Percentiles rank a stretch among this genome's conserved stretches.
Conservation (phyloP, 37 sponge, comb jelly and placozoan species). For the Halichondria panicea region DNA sequence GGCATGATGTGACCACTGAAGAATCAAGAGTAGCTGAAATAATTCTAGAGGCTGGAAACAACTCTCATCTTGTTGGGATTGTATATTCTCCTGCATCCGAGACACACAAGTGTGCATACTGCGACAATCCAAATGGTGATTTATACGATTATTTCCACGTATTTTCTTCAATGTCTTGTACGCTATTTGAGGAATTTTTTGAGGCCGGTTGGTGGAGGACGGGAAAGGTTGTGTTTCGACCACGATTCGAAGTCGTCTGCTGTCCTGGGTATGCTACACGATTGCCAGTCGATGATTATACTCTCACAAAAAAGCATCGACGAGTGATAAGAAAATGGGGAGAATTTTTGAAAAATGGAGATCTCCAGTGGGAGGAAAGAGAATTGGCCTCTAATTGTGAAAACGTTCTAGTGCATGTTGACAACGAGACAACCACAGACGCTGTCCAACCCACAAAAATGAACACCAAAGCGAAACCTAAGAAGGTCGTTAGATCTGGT, state of each 20-base stretch:
- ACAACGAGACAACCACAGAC: not conserved
- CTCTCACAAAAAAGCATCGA: slow-evolving; percentile 40
- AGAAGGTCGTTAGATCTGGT: slow-evolving; percentile 8
- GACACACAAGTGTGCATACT: slow-evolving; percentile 38
- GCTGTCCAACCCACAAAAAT: not conserved
- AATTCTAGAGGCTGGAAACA: too few relatives aligned
- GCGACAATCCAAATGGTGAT: slow-evolving; percentile 27
- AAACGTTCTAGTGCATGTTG: not conserved
- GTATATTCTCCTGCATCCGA: not conserved
- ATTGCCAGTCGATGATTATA: not conserved
- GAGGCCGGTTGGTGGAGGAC: slow-evolving; percentile 63
- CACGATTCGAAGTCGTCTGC: slow-evolving; percentile 28
- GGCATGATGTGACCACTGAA: too few relatives aligned
- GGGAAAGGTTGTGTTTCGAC: slow-evolving; percentile 37
- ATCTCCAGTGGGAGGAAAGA: slow-evolving; percentile 30
- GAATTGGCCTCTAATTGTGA: not conserved
- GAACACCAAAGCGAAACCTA: not conserved
- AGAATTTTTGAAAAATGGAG: slow-evolving; percentile 34
- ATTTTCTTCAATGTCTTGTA: not conserved
- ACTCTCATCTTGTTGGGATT: not conserved
- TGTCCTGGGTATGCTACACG: slow-evolving; percentile 46
- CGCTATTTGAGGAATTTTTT: slow-evolving; percentile 25
- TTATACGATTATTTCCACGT: slow-evolving; percentile 29
- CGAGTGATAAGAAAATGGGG: slow-evolving; percentile 9
- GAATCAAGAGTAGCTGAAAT: too few relatives aligned